Evolutionary conservation across 1,140 invertebrate species (phyloP).

Genomic region (Drosophila funebris): DNA sequence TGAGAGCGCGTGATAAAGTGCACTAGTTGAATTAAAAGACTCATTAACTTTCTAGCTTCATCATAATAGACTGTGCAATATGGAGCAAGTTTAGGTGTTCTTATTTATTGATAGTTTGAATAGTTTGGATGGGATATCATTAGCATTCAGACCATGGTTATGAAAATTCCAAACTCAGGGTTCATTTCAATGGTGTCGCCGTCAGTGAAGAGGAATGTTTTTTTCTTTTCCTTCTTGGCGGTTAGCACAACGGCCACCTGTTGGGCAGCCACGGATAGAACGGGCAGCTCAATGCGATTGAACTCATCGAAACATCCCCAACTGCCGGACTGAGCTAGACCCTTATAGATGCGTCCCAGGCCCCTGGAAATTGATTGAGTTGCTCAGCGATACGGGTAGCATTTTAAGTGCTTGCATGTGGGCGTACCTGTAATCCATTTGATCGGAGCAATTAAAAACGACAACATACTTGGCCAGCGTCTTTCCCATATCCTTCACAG

Average conservation of each 20-base stretch:
- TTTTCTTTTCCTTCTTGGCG: conserved; percentile 95
- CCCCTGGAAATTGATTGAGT: conserved; percentile 85
- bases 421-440: conserved; percentile 97
- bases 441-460: conserved; percentile 99
- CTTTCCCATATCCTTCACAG: conserved; percentile 99
- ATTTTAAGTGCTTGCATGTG: conserved; percentile 34
- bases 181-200: conserved; percentile 97
- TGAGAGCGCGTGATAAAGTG: conserved; percentile 25
- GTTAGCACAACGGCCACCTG: conserved; percentile 97
- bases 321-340: conserved; percentile 96
- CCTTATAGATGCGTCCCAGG: conserved; percentile 94
- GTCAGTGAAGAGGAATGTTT: conserved; percentile 96
- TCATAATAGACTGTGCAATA: background rate
- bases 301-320: conserved; percentile 95
- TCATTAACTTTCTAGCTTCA: conserved; percentile 29
- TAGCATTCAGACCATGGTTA: conserved; percentile 92
- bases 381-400: conserved; percentile 17
- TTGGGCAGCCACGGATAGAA: conserved; percentile 97
- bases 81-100: background rate
- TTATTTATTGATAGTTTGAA: background rate
- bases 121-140: background rate
- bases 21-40: conserved; percentile 36
- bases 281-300: conserved; percentile 97
- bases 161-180: conserved; percentile 98
- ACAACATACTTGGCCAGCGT: conserved; percentile 98